A percentile compares a stretch with the other conserved stretches of the same genome.
Evolutionary conservation across 2,113 vertebrate genomes (phyloP).

Genomic region (Siphamia tubifer): DNA sequence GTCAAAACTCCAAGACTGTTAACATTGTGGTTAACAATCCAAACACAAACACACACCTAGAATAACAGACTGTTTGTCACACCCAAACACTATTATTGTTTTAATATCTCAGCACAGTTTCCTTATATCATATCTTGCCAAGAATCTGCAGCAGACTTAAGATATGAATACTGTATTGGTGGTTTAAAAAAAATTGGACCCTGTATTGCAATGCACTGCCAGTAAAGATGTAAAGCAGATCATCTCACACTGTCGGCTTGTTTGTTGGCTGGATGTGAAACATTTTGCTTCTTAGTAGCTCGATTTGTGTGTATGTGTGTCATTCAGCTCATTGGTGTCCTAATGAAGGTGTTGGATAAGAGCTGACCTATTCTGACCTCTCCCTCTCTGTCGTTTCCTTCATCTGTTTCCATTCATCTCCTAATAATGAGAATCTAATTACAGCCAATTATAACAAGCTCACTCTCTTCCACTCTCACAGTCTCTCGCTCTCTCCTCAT

Average conservation of each 20-base stretch:
- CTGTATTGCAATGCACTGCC: neutral
- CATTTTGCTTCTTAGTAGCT: neutral
- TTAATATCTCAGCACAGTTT: neutral
- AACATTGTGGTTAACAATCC: neutral
- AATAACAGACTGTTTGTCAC: neutral
- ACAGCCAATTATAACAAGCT: constrained; percentile 74
- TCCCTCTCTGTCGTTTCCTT: constrained; percentile 56
- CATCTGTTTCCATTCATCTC: constrained; percentile 64
- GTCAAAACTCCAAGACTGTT: constrained; percentile 18
- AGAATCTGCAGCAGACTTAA: neutral
- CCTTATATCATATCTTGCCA: neutral
- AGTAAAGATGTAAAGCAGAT: constrained; percentile 6
- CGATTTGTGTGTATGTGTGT: constrained; percentile 1
- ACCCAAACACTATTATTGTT: neutral
- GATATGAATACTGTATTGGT: neutral
- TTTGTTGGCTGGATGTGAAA: constrained; percentile 30
- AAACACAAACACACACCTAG: neutral
- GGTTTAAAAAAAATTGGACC: neutral
- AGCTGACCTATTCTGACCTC: constrained; percentile 63
- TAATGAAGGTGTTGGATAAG: constrained; percentile 75
- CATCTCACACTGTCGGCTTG: constrained; percentile 17
- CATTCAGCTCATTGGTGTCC: constrained; percentile 46
- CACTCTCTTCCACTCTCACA: constrained; percentile 22
- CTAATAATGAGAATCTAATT: constrained; percentile 76
- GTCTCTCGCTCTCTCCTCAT: neutral